Evolutionary conservation across 2,113 vertebrate species (phyloP), one percentile per base, ranked within the genome.

Genomic region (Muscicapa adusta): DNA sequence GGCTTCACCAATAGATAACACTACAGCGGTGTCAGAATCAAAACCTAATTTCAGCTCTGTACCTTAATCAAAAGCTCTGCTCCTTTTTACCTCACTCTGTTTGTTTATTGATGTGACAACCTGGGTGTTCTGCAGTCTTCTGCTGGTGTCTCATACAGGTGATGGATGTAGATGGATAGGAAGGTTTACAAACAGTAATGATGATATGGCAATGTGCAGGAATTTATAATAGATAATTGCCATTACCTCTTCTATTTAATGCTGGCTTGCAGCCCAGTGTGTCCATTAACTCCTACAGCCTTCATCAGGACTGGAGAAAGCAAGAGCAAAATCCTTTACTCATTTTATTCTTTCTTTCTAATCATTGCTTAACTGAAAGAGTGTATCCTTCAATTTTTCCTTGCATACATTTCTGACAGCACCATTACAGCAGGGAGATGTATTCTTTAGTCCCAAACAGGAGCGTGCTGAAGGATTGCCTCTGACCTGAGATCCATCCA

Each of bases 401-500:
- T 57, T 87, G 58, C 47, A 38, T 58, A 23, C 14, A 3, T 81
- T 87, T 71, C 43, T 72, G 82, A 77, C 74, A 89, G 72, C 77
- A 22, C 24, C 58, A 85, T n/a, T 75, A 45, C 53, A 77, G 62
- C 19, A 93, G 62, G 53, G 54, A 95, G 94, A 94, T 83, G 62
- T 75, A 71, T 58, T 50, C 47, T 72, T 67, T 83, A 80, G 15
- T 75, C 72, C 53, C 88, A 82, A 73, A 57, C 6, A 50, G 42
- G 24, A 57, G 18, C 6, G 3, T 54, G 74, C 66, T 88, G 73
- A 97, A 94, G 89, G 85, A 96, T 92, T 96, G 72, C 60, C 83
- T 48, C 66, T 91, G 76, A 56, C 61, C 78, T n/a, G 58, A 95
- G 80, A 84, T 22, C 45, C 80, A 89, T 94, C 56, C 68, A 63